Percentiles rank a stretch among this genome's conserved stretches.
Conservation (phyloP, 2,797 vertebrate species). For the Hephaestus fuliginosus region DNA sequence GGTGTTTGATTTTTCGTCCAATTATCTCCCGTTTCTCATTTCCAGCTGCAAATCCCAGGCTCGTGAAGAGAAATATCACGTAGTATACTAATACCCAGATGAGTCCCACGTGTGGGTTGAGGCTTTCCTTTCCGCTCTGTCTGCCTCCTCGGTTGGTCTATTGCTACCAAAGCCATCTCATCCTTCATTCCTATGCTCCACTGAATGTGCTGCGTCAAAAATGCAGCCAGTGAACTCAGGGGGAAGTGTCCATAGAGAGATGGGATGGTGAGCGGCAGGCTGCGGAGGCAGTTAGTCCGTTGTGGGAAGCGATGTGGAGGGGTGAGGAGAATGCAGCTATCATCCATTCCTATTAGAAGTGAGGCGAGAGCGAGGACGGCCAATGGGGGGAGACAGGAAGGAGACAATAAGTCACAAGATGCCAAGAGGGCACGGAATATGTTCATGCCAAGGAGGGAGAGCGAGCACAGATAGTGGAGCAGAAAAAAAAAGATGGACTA, state of each 20-base stretch:
- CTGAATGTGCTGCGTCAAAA: slow-evolving; percentile 52
- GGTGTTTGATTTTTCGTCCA: neutral
- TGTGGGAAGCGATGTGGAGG: slow-evolving; percentile 40
- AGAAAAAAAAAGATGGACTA: slow-evolving; percentile 11
- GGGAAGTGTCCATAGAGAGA: slow-evolving; percentile 40
- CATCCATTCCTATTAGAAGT: slow-evolving; percentile 68
- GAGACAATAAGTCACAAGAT: slow-evolving; percentile 56
- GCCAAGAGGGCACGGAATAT: slow-evolving; percentile 47
- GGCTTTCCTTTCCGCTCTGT: slow-evolving; percentile 26
- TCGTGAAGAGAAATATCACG: neutral
- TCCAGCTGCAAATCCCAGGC: neutral
- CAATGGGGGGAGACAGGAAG: slow-evolving; percentile 12
- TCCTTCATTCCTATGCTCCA: slow-evolving; percentile 65
- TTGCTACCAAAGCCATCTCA: slow-evolving; percentile 37
- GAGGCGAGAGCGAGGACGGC: slow-evolving; percentile 18
- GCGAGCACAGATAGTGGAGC: neutral
- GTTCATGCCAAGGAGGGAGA: slow-evolving; percentile 21
- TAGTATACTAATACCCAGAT: slow-evolving; percentile 14
- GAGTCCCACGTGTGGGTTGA: slow-evolving; percentile 14
- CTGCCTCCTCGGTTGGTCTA: slow-evolving; percentile 21
- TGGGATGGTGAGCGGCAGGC: slow-evolving; percentile 26
- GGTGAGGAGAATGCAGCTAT: slow-evolving; percentile 59
- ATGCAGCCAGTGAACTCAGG: slow-evolving; percentile 25
- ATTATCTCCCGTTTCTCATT: neutral
- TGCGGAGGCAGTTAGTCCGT: slow-evolving; percentile 19